phyloP scores from a whole-genome alignment of 1,140 invertebrate species.

The Bicyclus anynana region DNA sequence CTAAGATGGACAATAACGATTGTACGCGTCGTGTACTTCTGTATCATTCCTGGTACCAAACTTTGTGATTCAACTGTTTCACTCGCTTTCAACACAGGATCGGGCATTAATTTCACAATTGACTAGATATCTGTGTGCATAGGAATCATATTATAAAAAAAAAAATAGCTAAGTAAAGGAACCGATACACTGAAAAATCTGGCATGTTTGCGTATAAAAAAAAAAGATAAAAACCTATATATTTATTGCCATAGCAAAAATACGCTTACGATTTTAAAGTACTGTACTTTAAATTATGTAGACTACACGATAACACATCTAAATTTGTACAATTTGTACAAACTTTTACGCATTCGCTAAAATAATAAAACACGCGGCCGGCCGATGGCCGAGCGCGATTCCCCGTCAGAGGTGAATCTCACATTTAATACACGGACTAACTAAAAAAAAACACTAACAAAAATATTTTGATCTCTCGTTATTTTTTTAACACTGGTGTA shows the following conservation, averaged over 20 bases:
- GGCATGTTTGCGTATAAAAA: constrained; percentile 61
- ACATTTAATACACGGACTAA: constrained; percentile 47
- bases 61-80: constrained; percentile 51
- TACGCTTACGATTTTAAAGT: constrained; percentile 60
- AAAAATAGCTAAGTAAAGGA: constrained; percentile 73
- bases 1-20: constrained; percentile 62
- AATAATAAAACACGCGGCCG: constrained; percentile 54
- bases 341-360: constrained; percentile 51
- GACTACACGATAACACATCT: constrained; percentile 66
- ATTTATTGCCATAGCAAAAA: constrained; percentile 65
- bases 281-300: constrained; percentile 57
- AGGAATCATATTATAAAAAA: constrained; percentile 69
- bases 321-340: constrained; percentile 74
- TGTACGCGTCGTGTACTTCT: constrained; percentile 58
- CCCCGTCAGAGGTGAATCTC: constrained; percentile 44
- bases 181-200: constrained; percentile 72
- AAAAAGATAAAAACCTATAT: constrained; percentile 56
- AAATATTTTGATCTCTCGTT: constrained; percentile 45
- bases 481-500: constrained; percentile 40
- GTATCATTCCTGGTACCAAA: constrained; percentile 55
- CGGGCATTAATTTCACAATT: constrained; percentile 74
- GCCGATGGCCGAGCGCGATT: constrained; percentile 49
- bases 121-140: constrained; percentile 76
- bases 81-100: constrained; percentile 52
- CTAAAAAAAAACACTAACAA: constrained; percentile 56